A percentile compares a stretch with the other conserved stretches of the same genome.
phyloP scores from a whole-genome alignment of 1,140 invertebrate genomes.

The Bombus impatiens region DNA sequence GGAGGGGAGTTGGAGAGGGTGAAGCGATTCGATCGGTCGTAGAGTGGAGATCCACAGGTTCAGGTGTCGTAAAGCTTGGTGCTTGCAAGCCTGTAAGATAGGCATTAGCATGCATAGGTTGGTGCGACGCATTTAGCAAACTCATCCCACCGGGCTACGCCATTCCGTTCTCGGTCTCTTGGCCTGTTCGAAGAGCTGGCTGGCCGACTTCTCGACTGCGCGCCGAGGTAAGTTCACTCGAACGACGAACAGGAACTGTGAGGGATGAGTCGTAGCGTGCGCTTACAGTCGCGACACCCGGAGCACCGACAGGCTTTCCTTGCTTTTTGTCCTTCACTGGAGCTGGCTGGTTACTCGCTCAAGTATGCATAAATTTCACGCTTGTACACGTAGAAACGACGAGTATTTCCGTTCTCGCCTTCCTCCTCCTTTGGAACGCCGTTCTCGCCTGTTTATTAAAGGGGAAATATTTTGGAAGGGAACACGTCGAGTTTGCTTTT shows the following conservation, averaged over 20 bases:
- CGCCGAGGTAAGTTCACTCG: constrained; percentile 9
- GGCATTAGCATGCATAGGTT: constrained; percentile 79
- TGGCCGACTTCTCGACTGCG: constrained; percentile 17
- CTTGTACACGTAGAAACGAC: constrained; percentile 19
- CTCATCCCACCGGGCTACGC: constrained; percentile 41
- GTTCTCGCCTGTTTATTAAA: constrained; percentile 4
- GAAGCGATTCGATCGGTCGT: constrained; percentile 42
- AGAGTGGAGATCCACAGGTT: constrained; percentile 70
- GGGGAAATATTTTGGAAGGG: background rate
- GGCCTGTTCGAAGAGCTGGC: background rate
- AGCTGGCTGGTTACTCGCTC: constrained; percentile 14
- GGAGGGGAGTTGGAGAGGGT: background rate
- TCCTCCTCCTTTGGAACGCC: no score
- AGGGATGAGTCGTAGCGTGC: constrained; percentile 15
- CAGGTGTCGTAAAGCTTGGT: constrained; percentile 59
- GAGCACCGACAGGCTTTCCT: constrained; percentile 30
- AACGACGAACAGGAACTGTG: constrained; percentile 15
- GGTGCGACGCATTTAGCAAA: constrained; percentile 74
- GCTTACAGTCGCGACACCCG: background rate
- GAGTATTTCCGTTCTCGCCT: constrained; percentile 21
- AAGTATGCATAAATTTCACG: constrained; percentile 54
- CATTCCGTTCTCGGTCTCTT: constrained; percentile 21
- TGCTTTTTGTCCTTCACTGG: constrained; percentile 44
- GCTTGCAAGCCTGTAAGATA: constrained; percentile 72
- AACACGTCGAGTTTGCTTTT: background rate